phyloP scores from a whole-genome alignment of 2,888 invertebrate species.

The Nysson spinosus region DNA sequence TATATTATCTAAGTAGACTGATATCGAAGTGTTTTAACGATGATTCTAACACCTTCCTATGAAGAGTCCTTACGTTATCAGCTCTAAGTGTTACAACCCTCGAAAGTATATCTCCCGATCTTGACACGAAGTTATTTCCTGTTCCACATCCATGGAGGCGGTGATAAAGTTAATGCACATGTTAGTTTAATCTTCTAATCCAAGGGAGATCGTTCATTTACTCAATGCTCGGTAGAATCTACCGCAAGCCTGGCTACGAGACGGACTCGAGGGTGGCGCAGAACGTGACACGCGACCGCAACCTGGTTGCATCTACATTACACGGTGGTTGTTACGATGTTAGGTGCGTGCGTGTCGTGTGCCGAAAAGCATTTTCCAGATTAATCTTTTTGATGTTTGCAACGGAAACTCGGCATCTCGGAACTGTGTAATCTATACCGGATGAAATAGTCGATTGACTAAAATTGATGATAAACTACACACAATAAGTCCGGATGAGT shows the following conservation, averaged over 20 bases:
- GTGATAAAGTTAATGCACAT: conserved; percentile 14
- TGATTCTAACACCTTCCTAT: too few relatives aligned
- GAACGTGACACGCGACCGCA: conserved; percentile 73
- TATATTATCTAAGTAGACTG: too few relatives aligned
- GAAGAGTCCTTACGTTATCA: too few relatives aligned
- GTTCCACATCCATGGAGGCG: conserved; percentile 3
- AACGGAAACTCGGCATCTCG: neutral
- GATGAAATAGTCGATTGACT: too few relatives aligned
- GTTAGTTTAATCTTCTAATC: conserved; percentile 46
- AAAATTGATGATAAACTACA: too few relatives aligned
- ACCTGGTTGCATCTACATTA: conserved; percentile 64
- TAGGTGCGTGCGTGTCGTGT: conserved; percentile 60
- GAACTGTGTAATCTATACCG: neutral
- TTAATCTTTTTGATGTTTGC: conserved; percentile 70
- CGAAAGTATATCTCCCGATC: neutral
- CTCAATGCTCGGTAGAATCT: conserved; percentile 42
- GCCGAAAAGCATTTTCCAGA: conserved; percentile 69
- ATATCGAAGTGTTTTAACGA: too few relatives aligned
- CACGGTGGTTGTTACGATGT: conserved; percentile 53
- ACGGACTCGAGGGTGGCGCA: conserved; percentile 65
- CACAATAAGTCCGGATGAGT: too few relatives aligned
- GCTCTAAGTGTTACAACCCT: too few relatives aligned
- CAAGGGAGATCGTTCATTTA: conserved; percentile 44
- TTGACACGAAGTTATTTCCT: neutral
- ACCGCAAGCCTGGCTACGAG: conserved; percentile 59